phyloP scores from a whole-genome alignment of 2,888 invertebrate species.

The Xanthorhoe designata region DNA sequence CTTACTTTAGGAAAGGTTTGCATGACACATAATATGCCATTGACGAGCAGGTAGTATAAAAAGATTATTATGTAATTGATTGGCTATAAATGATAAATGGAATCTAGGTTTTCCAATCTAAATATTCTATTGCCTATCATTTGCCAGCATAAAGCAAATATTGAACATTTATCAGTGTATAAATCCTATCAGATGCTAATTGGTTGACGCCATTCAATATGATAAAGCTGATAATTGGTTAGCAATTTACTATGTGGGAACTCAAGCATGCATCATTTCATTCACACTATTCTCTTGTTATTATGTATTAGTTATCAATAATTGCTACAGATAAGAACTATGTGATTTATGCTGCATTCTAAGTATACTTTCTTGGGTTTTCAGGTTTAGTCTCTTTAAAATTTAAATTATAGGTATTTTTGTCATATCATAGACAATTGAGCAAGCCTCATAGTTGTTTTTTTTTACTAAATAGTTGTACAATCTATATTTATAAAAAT shows the following conservation, averaged over 20 bases:
- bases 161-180: not conserved
- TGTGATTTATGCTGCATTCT: too few relatives aligned
- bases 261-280: not conserved
- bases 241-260: not conserved
- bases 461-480: too few relatives aligned
- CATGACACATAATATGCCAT: too few relatives aligned
- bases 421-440: too few relatives aligned
- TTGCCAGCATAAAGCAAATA: not conserved
- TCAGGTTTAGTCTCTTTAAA: too few relatives aligned
- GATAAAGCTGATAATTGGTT: not conserved
- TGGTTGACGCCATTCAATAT: not conserved
- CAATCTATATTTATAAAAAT: too few relatives aligned
- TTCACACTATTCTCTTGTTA: not conserved
- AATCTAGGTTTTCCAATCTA: too few relatives aligned
- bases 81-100: not conserved
- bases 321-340: not conserved
- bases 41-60: too few relatives aligned
- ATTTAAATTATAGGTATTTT: too few relatives aligned
- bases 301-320: not conserved
- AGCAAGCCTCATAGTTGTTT: too few relatives aligned
- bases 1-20: too few relatives aligned
- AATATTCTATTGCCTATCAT: not conserved
- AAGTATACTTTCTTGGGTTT: too few relatives aligned
- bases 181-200: not conserved
- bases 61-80: not conserved